Base-by-base conservation (phyloP, 2,888 invertebrate species). In the Altica lythri region DNA sequence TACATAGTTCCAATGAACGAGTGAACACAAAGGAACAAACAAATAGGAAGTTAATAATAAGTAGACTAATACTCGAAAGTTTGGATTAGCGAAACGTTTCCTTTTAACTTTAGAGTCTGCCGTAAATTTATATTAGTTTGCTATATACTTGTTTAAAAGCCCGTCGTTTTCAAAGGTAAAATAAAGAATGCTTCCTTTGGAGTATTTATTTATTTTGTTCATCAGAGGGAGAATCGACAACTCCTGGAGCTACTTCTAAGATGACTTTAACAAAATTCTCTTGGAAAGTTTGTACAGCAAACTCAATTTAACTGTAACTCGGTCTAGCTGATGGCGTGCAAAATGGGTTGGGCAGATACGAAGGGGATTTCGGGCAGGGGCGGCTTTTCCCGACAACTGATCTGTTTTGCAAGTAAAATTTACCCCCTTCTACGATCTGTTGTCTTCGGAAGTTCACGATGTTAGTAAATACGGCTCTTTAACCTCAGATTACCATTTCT, bases 361-460 rank as follows among this genome's bases (percentile, higher is more conserved):
- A 37, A 38, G 17, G 49, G 40, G 25, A 13, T 14, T 3, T 8
- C 19, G 22, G 32, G 48, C 30, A 30, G 45, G 46, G 38, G 13
- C 22, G 47, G 42, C 52, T 46, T 51, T 59, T 62, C 59, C 67
- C 68, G 70, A 71, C 69, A 69, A 70, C 68, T 70, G 71, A 69
- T 70, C 69, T 69, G 68, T 69, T 71, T 72, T 71, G 72, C 71
- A 72, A 73, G 71, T 72, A 66, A 72, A 71, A 72, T 71, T 68
- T 60, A 55, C 51, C 61, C 54, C 37, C 52, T 10, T 29, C 32
- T 32, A 25, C 44, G 25, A 35, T 29, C 38, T 16, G 30, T 44
- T 60, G 61, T 63, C 60, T 63, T 57, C 53, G 60, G 60, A 62
- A 60, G 55, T 63, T 62, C 48, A 42, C 44, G 30, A 46, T 45